Evolutionary conservation across 2,113 vertebrate genomes (phyloP).

Genomic region (Xenopus borealis): DNA sequence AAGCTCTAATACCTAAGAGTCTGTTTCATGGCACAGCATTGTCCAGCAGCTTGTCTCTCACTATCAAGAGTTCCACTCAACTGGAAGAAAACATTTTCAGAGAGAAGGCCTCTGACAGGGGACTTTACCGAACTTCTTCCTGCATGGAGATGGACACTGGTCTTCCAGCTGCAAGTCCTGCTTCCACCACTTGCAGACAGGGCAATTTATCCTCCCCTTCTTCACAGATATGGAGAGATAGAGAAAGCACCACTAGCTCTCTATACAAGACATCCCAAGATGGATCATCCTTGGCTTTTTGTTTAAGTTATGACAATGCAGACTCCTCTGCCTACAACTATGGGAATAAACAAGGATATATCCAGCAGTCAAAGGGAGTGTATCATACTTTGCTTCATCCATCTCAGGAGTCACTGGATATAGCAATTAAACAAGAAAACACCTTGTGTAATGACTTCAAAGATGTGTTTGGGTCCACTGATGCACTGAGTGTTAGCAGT

Average conservation of each 20-base stretch:
- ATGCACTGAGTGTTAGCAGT: conserved; percentile 37
- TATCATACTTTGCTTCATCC: conserved; percentile 60
- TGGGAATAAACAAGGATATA: conserved; percentile 60
- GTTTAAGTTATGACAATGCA: conserved; percentile 60
- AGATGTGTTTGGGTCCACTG: conserved; percentile 38
- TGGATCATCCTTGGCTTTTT: conserved; percentile 71
- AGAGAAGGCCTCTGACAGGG: conserved; percentile 56
- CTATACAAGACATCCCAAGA: conserved; percentile 68
- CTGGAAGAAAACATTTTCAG: conserved; percentile 55
- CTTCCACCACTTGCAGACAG: conserved; percentile 1
- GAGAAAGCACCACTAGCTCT: conserved; percentile 65
- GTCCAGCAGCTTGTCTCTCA: conserved; percentile 67
- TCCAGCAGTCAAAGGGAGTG: conserved; percentile 55
- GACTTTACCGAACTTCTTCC: conserved; percentile 68
- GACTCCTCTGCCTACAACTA: conserved; percentile 50
- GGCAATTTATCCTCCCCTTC: conserved; percentile 60
- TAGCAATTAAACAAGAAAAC: background rate
- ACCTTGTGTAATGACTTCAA: conserved; percentile 26
- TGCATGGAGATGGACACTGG: conserved; percentile 61
- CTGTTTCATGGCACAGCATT: conserved; percentile 63
- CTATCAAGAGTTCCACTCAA: conserved; percentile 43
- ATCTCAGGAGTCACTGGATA: conserved; percentile 49
- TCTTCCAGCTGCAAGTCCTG: conserved; percentile 14
- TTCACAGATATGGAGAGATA: conserved; percentile 63
- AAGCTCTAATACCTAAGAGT: conserved; percentile 71